Base-by-base conservation (phyloP, 2,797 vertebrate genomes). In the Perdix hodgsoniae region DNA sequence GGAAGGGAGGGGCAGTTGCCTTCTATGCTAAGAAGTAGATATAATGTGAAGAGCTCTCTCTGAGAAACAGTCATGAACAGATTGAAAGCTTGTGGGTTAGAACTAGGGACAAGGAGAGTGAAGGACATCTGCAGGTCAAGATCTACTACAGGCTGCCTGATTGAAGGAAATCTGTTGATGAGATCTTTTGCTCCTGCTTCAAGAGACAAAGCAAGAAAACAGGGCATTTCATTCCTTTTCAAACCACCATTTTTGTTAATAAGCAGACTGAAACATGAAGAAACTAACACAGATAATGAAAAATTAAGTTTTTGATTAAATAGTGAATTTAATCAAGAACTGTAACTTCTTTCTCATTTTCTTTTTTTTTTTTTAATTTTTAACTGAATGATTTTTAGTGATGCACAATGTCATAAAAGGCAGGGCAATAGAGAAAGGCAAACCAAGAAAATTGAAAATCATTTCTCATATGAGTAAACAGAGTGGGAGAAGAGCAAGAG, bases 401-500 rank as follows among this genome's bases (percentile, higher is more conserved):
- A 63, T 63, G 17, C 54, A 52, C 13, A 13, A 4, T 27, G 47
- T 56, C 21, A 14, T 35, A 61, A 70, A 61, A 66, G 11, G 29
- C n/a, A 50, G 35, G 12, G 26, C 8, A 64, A 59, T 2, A 29
- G 22, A 27, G 31, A 82, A 69, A 78, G 19, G 33, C 33, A 65
- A 78, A 65, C 65, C 22, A 44, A 18, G 4, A 61, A 40, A 39
- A 12, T 1, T 60, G 17, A 54, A 44, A 49, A 11, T 22, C 5
- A 5, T 10, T 47, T 12, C 4, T 69, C 33, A 47, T 14, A 19
- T 1, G 15, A 56, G 7, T 59, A 14, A 73, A 26, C 4, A 56
- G 40, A 50, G 29, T 18, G 3, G 11, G 1, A 17, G 29, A 50
- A 64, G 26, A 60, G 26, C 0, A 0, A 70, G 37, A 69, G 24